Evolutionary conservation across 2,888 invertebrate genomes (phyloP), one percentile per base, ranked within the genome.

Genomic region (Ephialtes manifestator): DNA sequence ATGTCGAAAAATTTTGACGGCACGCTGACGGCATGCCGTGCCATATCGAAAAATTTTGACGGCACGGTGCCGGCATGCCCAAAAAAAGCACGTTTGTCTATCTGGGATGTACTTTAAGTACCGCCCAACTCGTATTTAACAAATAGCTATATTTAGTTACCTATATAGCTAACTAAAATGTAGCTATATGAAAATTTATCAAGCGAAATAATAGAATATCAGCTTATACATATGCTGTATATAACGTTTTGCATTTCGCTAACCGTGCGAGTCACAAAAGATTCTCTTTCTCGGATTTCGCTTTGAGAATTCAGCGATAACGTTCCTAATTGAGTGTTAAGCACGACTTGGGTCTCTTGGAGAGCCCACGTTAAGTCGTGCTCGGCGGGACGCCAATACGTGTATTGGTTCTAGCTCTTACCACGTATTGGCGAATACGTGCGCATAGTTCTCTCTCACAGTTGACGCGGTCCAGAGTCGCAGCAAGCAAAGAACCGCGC

Each of bases 321-420:
- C 58, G 80, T 67, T 84, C 80, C 84, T 84, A 84, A 84, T 84
- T 84, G 80, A 71, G 70, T 46, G 74, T 18, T 76, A 18, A 65
- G 24, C 65, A 43, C 75, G 39, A 55, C 76, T 55, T 13, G 68
- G 58, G 58, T 2, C n/a, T 58, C 35, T 60, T 75, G 65, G 13
- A 11, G 51, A 13, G 24, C 24, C 11, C 60, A 68, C 20, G 46
- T 43, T 48, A 31, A 4, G 58, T 24, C 48, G 24, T 55, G n/a
- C n/a, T 46, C 75, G 31, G 65, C 39, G 20, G 24, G n/a, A 7
- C n/a, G 55, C 53, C 24, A 24, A 48, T 51, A 65, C 72, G 46
- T 68, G 55, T 86, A 86, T 86, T 86, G 86, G 81, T 70, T 86
- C 83, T 86, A 81, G 68, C 86, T 86, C 76, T 86, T 86, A 85